Conservation (phyloP, 2,888 invertebrate species). For the Chloromyia formosa region DNA sequence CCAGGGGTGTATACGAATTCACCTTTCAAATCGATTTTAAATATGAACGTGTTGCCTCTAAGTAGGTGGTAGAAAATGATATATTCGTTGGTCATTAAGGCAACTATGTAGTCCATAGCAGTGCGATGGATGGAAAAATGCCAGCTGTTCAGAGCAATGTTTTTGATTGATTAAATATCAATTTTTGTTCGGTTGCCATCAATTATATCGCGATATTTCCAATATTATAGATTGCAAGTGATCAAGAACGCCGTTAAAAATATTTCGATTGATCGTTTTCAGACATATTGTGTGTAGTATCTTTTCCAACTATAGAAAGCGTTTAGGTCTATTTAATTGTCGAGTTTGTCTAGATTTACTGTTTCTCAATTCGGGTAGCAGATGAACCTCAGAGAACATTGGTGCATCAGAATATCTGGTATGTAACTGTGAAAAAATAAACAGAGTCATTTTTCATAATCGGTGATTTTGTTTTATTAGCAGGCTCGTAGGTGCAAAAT, state of each 20-base stretch:
- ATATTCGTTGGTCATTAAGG: conserved; percentile 46
- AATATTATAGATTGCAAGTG: conserved; percentile 32
- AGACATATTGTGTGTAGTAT: background rate
- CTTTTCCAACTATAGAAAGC: background rate
- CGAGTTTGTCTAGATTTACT: background rate
- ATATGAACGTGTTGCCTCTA: conserved; percentile 38
- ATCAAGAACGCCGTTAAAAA: conserved; percentile 11
- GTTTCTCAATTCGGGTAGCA: background rate
- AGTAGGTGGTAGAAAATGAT: conserved; percentile 49
- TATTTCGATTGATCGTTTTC: background rate
- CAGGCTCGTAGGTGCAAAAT: too few relatives aligned
- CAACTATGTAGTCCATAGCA: conserved; percentile 29
- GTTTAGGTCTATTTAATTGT: background rate
- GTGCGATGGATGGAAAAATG: conserved; percentile 16
- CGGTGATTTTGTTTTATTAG: too few relatives aligned
- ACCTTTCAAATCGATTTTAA: conserved; percentile 41
- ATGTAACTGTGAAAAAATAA: too few relatives aligned
- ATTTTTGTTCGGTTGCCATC: conserved; percentile 40
- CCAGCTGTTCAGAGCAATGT: conserved; percentile 9
- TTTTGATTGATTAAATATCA: conserved; percentile 50
- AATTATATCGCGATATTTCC: conserved; percentile 26
- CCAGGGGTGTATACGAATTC: conserved; percentile 21
- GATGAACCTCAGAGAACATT: background rate
- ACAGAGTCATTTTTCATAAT: too few relatives aligned
- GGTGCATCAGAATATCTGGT: too few relatives aligned